Percentiles rank a stretch among this genome's conserved stretches.
These are phyloP conservation scores for Congeria kusceri DNA, from an alignment of 2,888 invertebrate species.

Conservation along the genomic window DNA sequence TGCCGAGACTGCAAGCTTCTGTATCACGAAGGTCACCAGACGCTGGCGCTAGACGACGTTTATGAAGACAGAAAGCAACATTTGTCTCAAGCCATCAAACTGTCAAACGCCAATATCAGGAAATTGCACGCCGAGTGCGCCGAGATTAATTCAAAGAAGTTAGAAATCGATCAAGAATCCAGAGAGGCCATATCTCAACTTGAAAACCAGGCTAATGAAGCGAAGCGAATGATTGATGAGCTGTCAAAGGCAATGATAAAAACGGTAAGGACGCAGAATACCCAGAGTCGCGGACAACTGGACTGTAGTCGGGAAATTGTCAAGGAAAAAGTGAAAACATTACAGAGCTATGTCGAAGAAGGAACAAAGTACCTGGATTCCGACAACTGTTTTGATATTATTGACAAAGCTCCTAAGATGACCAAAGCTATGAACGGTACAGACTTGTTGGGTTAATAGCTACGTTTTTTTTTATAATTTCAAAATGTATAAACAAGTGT, in stretches of 20 bases:
- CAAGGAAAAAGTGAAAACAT: conserved; percentile 48
- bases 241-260: conserved; percentile 52
- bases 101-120: conserved; percentile 51
- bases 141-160: conserved; percentile 56
- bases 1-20: conserved; percentile 62
- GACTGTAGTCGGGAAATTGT: conserved; percentile 50
- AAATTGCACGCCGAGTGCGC: conserved; percentile 55
- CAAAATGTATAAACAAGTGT: too few relatives aligned
- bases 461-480: too few relatives aligned
- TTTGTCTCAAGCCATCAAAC: conserved; percentile 50
- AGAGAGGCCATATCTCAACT: conserved; percentile 45
- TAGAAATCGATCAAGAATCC: conserved; percentile 61
- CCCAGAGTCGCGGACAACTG: conserved; percentile 50
- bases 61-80: conserved; percentile 53
- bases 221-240: conserved; percentile 57
- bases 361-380: conserved; percentile 33
- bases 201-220: conserved; percentile 53
- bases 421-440: conserved; percentile 44
- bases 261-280: conserved; percentile 44
- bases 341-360: conserved; percentile 51
- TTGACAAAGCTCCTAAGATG: conserved; percentile 30
- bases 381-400: conserved; percentile 42
- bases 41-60: conserved; percentile 49
- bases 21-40: conserved; percentile 54
- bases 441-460: too few relatives aligned